Evolutionary conservation across 1,140 invertebrate genomes (phyloP), one percentile per base, ranked within the genome.

Genomic region (Trichoplusia ni): DNA sequence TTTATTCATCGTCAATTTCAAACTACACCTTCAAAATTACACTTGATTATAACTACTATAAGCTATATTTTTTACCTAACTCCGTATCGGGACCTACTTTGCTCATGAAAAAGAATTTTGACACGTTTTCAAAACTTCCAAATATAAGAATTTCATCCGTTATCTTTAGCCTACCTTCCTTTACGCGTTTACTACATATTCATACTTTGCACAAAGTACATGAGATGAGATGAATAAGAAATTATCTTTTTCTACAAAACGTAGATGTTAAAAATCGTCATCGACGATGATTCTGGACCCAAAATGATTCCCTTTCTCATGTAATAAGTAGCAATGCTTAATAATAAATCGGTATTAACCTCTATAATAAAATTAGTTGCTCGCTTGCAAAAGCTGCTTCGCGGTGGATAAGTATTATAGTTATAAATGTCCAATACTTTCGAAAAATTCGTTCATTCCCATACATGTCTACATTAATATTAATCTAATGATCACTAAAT

Each of bases 1-100:
- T 86, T 88, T 89, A 88, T 89, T 84, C 70, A 69, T 87, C 83
- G 80, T 87, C 75, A 80, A 84, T 86, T 89, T 89, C 86, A 89
- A 89, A 89, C 86, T 89, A 89, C 86, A 88, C 82, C 81, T 86
- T 86, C 82, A 87, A 88, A 88, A 87, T 85, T 86, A 86, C 82
- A 82, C 75, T 89, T 84, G 85, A 88, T 89, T 89, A 88, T 86
- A 88, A 88, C 86, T 89, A 89, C 79, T 69, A 79, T 83, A 90
- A 88, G 85, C 87, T 90, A 87, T 87, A 84, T 84, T 64, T 79
- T 86, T 86, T 84, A 88, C 69, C 82, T 86, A 87, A 83, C 69
- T 73, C 77, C 76, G 73, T 74, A 81, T 75, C 69, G 66, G 62
- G 77, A 80, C 67, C 77, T 85, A 85, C 61, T 61, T 78, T 71